Evolutionary conservation across 35 echinoderm and acorn worm species (phyloP).

Genomic region (Acanthaster planci): DNA sequence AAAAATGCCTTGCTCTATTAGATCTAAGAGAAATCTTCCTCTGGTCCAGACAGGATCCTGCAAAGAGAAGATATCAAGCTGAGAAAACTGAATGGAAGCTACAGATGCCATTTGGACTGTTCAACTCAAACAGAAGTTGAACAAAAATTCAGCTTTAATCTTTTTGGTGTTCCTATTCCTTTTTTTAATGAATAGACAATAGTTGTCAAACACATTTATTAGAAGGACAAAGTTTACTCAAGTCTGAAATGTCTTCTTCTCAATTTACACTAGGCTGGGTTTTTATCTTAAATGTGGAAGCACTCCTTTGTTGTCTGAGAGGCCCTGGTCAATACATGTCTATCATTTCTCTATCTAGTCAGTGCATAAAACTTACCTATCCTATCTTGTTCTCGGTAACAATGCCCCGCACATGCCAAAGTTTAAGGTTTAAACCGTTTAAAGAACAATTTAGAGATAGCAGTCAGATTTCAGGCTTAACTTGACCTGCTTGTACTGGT

Average conservation of each 20-base stretch:
- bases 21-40: slow-evolving; percentile 73
- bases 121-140: not conserved
- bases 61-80: slow-evolving; percentile 1
- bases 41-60: slow-evolving; percentile 42
- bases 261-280: not conserved
- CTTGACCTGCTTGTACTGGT: too few relatives aligned
- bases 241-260: not conserved
- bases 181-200: too few relatives aligned
- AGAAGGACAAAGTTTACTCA: not conserved
- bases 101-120: not conserved
- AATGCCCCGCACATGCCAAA: too few relatives aligned
- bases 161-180: too few relatives aligned
- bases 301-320: not conserved
- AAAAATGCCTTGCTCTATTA: slow-evolving; percentile 77
- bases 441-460: too few relatives aligned
- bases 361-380: too few relatives aligned
- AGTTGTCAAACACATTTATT: too few relatives aligned
- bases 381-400: too few relatives aligned
- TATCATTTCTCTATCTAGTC: too few relatives aligned
- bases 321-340: not conserved
- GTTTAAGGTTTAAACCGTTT: too few relatives aligned
- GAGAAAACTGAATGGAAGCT: not conserved
- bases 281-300: not conserved
- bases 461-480: too few relatives aligned
- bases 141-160: too few relatives aligned